Base-by-base conservation (phyloP, 2,888 invertebrate species). In the Nemoura dubitans region DNA sequence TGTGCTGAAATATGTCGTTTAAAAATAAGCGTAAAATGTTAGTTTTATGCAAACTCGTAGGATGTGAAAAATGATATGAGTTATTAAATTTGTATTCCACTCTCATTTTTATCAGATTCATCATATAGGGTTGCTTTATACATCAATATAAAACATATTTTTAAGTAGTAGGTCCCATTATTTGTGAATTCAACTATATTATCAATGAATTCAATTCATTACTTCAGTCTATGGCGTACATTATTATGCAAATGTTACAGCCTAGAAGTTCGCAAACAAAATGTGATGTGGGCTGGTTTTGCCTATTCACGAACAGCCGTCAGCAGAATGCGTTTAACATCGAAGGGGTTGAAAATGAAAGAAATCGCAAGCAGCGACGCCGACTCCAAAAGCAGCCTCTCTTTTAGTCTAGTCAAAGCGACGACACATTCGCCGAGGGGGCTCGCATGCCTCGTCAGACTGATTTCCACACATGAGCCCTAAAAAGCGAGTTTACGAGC, bases 261-360 rank as follows among this genome's bases (percentile, higher is more conserved):
- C 59, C 2, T 59, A 59, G 1, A 59, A 59, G 59, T 59, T 59
- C 59, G 59, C 59, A 59, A 59, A 59, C 59, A 59, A 59, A 59
- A 21, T 16, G 16, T 59, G 14, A 59, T 59, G 59, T 59, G 16
- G 59, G 59, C 59, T 59, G 10, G 36, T 36, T 59, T 59, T 7
- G 59, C 16, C 59, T 59, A 59, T 59, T 59, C 59, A 59, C 59
- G 36, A 6, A 36, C 36, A 36, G 36, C 36, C 36, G 59, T 59
- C 59, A 59, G 59, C 59, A 59, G 59, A 59, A 7, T 59, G 59
- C 59, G 59, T 59, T 21, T 26, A 78, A 26, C 78, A 78, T 78
- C 78, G 78, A 78, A 78, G 78, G 78, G 78, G 78, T 78, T 78
- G 78, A 78, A 78, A 78, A 28, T 27, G 78, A 78, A 78, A 78